Percentiles rank a stretch among this genome's conserved stretches.
These are phyloP conservation scores for Cistogaster globosa DNA, from an alignment of 2,888 invertebrate genomes.

Conservation along the genomic window DNA sequence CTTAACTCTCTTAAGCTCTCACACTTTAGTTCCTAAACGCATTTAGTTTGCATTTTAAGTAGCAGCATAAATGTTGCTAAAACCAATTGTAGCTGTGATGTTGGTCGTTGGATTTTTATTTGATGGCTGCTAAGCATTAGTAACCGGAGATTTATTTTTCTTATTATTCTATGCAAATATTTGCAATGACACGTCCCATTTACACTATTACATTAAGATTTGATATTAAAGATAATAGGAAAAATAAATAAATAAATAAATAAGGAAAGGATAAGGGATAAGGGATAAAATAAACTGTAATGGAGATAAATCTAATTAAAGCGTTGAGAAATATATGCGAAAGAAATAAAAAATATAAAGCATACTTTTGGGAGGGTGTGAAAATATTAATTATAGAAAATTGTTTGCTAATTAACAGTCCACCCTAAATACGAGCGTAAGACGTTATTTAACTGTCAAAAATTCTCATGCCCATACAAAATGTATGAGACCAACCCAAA, in stretches of 20 bases:
- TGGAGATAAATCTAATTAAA: slow-evolving; percentile 63
- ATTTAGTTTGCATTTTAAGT: slow-evolving; percentile 73
- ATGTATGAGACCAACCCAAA: no score
- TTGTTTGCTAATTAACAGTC: slow-evolving; percentile 47
- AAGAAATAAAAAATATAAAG: neutral
- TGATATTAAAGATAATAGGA: slow-evolving; percentile 53
- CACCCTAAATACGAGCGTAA: no score
- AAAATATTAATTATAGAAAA: slow-evolving; percentile 32
- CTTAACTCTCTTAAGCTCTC: slow-evolving; percentile 67
- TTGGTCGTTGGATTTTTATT: slow-evolving; percentile 13
- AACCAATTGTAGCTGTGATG: slow-evolving; percentile 26
- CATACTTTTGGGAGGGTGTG: neutral
- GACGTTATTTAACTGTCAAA: no score
- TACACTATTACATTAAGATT: slow-evolving; percentile 68
- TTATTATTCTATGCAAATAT: slow-evolving; percentile 71
- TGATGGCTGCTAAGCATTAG: slow-evolving; percentile 54
- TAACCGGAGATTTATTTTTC: slow-evolving; percentile 70
- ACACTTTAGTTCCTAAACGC: slow-evolving; percentile 77
- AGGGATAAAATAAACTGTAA: slow-evolving; percentile 34
- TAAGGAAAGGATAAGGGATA: neutral
- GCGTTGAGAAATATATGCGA: neutral
- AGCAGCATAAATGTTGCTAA: slow-evolving; percentile 46
- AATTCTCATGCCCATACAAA: no score
- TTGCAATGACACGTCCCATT: slow-evolving; percentile 70
- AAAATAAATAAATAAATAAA: neutral